Evolutionary conservation across 2,888 invertebrate species (phyloP).

Genomic region (Bombyx huttoni): DNA sequence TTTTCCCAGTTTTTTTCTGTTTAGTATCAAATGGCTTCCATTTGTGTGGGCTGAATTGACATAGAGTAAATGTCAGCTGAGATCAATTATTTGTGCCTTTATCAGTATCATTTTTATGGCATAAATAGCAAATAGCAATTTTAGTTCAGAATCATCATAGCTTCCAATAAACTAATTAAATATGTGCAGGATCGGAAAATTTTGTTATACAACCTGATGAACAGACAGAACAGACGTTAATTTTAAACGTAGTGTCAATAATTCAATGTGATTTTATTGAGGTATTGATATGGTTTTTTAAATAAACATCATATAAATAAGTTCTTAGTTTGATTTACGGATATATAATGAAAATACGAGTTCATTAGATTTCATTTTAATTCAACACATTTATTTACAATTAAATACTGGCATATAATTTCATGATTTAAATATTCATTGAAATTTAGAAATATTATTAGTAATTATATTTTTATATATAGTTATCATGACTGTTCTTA

Average conservation of each 20-base stretch:
- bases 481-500: background rate
- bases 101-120: too few species aligned
- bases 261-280: constrained; percentile 8
- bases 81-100: too few species aligned
- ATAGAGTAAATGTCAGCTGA: too few species aligned
- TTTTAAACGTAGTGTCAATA: constrained; percentile 5
- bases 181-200: constrained; percentile 2
- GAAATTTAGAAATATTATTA: constrained; percentile 12
- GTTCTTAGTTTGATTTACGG: background rate
- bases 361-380: constrained; percentile 32
- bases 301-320: background rate
- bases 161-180: background rate
- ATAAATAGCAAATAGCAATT: too few species aligned
- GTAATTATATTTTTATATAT: background rate
- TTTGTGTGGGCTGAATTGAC: background rate
- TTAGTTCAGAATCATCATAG: background rate
- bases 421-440: constrained; percentile 33
- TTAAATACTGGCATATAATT: constrained; percentile 68
- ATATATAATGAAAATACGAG: constrained; percentile 7
- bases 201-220: constrained; percentile 7
- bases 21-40: background rate
- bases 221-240: constrained; percentile 6
- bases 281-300: background rate
- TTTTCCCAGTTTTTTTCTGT: background rate
- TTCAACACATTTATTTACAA: constrained; percentile 65